Percentiles rank a stretch among this genome's conserved stretches.
Conservation (phyloP, 2,888 invertebrate species). For the Agrotis segetum region DNA sequence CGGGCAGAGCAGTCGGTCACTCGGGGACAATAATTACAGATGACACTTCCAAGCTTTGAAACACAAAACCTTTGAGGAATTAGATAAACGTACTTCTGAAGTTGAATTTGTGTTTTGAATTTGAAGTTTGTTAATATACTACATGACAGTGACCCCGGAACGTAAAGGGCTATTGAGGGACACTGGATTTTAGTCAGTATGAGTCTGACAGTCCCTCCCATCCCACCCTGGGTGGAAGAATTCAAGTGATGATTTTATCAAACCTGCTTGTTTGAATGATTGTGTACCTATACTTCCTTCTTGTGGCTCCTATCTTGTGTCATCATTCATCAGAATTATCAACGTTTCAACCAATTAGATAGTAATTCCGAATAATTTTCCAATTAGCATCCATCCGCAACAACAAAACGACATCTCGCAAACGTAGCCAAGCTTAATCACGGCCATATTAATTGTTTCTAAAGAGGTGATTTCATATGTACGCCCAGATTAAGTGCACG, state of each 20-base stretch:
- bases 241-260: background rate
- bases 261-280: background rate
- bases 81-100: constrained; percentile 70
- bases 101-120: constrained; percentile 63
- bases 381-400: constrained; percentile 39
- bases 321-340: background rate
- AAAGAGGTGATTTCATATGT: constrained; percentile 86
- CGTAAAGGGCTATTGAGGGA: too few relatives aligned
- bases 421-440: constrained; percentile 62
- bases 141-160: too few relatives aligned
- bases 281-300: background rate
- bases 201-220: too few relatives aligned
- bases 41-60: constrained; percentile 84
- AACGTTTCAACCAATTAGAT: constrained; percentile 7
- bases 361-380: constrained; percentile 12
- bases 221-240: too few relatives aligned
- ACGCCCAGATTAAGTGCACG: constrained; percentile 86
- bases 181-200: too few relatives aligned
- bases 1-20: constrained; percentile 80
- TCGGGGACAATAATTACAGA: constrained; percentile 84
- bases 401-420: constrained; percentile 49
- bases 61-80: constrained; percentile 79
- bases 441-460: constrained; percentile 86
- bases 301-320: background rate
- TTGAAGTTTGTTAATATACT: constrained; percentile 8